Percentiles rank a stretch among this genome's conserved stretches.
Evolutionary conservation across 2,113 vertebrate species (phyloP).

Genomic region (Cyanoliseus patagonus): DNA sequence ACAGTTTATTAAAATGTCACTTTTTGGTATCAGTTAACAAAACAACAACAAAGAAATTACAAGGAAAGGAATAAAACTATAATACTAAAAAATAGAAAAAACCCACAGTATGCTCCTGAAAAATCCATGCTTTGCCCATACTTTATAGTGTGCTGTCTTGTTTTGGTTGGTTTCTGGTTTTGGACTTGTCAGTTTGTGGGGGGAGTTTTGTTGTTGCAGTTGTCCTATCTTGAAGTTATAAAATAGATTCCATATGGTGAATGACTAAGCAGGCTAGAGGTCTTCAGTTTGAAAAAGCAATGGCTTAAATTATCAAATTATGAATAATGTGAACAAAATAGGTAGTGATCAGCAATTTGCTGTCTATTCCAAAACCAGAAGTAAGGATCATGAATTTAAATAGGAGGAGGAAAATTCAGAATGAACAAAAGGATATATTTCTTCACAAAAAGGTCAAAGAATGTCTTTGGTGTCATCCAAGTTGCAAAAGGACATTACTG

Average conservation of each 20-base stretch:
- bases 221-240: neutral
- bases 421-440: neutral
- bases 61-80: accelerated
- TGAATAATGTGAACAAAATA: neutral
- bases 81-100: neutral
- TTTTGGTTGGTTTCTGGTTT: neutral
- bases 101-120: accelerated
- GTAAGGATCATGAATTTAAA: neutral
- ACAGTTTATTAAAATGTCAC: neutral
- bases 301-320: neutral
- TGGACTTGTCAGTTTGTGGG: neutral
- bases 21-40: neutral
- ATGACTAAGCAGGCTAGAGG: neutral
- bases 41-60: neutral
- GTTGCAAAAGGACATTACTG: neutral
- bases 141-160: neutral
- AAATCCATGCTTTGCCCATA: neutral
- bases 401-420: neutral
- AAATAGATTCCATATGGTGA: neutral
- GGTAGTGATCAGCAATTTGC: neutral
- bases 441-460: neutral
- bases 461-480: neutral
- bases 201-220: accelerated
- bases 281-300: neutral
- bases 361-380: neutral